Evolutionary conservation across 2,888 invertebrate species (phyloP).

Genomic region (Ceramica pisi): DNA sequence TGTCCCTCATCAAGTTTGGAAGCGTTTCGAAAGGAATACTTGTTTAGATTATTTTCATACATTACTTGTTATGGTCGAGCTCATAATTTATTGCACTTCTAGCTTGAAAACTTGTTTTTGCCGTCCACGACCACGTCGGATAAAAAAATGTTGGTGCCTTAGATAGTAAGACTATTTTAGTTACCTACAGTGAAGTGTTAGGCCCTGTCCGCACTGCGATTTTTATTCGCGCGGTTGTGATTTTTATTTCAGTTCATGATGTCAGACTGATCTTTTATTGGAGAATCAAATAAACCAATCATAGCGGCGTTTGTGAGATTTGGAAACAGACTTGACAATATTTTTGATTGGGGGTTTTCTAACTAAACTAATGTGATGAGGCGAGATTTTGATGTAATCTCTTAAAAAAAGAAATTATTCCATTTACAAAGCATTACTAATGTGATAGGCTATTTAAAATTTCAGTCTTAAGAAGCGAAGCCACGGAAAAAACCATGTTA

Average conservation of each 20-base stretch:
- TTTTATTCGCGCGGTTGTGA: no score
- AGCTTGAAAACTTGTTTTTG: no score
- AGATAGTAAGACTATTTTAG: no score
- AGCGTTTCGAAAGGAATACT: no score
- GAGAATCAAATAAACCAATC: background rate
- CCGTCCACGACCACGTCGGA: no score
- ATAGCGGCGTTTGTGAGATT: background rate
- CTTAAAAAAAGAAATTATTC: background rate
- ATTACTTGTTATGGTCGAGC: no score
- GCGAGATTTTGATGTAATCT: background rate
- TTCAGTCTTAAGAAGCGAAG: background rate
- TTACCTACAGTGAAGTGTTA: no score
- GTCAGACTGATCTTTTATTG: background rate
- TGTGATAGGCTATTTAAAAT: background rate
- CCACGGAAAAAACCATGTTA: background rate
- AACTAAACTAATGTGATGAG: background rate
- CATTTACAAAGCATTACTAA: background rate
- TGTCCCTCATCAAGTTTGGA: no score
- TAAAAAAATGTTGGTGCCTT: no score
- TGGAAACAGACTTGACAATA: background rate
- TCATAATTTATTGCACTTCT: no score
- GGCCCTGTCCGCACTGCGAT: no score
- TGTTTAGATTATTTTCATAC: no score
- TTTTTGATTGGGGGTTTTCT: background rate
- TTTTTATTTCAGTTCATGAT: background rate